These are phyloP conservation scores for Hypotaenidia philippensis DNA, from an alignment of 2,797 vertebrate genomes.

Conservation along the genomic window DNA sequence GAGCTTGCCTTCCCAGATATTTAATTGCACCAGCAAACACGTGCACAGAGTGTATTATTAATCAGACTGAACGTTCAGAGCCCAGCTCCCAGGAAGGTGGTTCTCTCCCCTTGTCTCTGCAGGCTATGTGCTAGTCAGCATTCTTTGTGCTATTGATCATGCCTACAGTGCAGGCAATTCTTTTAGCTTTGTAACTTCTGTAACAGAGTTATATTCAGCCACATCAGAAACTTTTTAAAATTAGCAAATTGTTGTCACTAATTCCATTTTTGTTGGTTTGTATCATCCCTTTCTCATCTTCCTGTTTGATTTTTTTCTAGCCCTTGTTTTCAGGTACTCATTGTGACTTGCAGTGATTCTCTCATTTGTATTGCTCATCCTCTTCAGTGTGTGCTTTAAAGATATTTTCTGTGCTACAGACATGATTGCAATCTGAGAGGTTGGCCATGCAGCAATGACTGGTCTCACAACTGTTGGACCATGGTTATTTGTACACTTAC, in stretches of 20 bases:
- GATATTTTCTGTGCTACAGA: neutral
- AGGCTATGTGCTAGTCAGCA: neutral
- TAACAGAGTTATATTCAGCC: neutral
- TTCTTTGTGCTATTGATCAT: constrained; percentile 4
- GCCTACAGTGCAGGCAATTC: neutral
- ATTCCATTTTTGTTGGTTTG: neutral
- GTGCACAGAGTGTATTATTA: neutral
- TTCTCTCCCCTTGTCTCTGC: neutral
- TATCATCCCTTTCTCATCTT: neutral
- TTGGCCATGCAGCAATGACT: neutral
- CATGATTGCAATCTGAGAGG: neutral
- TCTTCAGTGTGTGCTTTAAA: neutral
- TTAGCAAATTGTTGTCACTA: neutral
- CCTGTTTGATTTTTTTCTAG: neutral
- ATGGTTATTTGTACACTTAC: neutral
- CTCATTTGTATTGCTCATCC: neutral
- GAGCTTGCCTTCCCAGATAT: neutral
- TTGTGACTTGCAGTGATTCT: neutral
- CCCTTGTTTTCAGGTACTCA: neutral
- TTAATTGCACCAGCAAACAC: neutral
- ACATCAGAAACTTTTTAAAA: neutral
- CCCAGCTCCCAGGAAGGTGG: neutral
- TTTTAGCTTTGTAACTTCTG: neutral
- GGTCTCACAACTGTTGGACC: neutral
- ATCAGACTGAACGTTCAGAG: neutral